Base-by-base conservation (phyloP, 2,113 vertebrate species). In the Mirza zaza region DNA sequence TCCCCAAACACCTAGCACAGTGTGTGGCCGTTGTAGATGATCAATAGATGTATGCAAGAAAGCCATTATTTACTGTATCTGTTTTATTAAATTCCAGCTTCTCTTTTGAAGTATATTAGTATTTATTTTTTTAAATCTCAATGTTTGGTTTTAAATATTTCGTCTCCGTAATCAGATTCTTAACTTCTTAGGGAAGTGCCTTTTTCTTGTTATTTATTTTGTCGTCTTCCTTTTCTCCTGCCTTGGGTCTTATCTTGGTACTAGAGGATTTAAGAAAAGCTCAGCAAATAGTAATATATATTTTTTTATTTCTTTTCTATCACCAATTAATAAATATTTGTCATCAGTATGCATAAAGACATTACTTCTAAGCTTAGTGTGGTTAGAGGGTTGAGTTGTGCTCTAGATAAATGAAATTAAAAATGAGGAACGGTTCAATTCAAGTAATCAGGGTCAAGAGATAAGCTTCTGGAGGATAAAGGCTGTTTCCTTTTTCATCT, bases 111-210 rank as follows among this genome's bases (percentile, higher is more conserved):
- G 17, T 68, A 14, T 86, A 76, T 42, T 50, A 36, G 70, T 87
- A 17, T 48, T 79, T 76, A 20, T 82, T 97, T 94, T 45, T 52
- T 90, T 75, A 68, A 73, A 81, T 89, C 87, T 91, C 17, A 42
- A 1, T 57, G 20, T 65, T 9, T 70, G 63, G 50, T 92, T 84
- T 67, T 42, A 75, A 90, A 70, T 23, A 11, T 76, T 76, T 91
- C 34, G 1, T 63, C 27, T 89, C 25, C 8, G 42, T 75, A 29
- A 73, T 81, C 65, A 61, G 52, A 88, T 70, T 95, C 39, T 71
- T 63, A 87, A 2, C 32, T 92, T 25, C 25, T 79, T 29, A 25
- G 5, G n/a, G 80, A 91, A 34, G 11, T 90, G 27, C n/a, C 39
- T 91, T 82, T 81, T 34, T 32, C 48, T 70, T 75, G 0, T 34